These are phyloP conservation scores for Subanguina moxae DNA, from an alignment of 1,140 invertebrate genomes.

Conservation along the genomic window DNA sequence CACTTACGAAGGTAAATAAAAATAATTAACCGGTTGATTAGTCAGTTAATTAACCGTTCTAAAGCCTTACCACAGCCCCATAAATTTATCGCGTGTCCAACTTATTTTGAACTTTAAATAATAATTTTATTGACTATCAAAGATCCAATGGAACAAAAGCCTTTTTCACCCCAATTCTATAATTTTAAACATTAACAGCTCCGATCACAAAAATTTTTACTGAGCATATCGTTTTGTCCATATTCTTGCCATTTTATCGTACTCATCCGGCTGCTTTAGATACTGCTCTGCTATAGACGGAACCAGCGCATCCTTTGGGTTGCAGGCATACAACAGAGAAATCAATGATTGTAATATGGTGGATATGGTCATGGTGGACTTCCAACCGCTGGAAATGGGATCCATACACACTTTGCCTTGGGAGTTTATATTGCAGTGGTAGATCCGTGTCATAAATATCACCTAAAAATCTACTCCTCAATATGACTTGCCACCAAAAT, in stretches of 20 bases:
- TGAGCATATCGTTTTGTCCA: slow-evolving; percentile 36
- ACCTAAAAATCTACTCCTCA: slow-evolving; percentile 20
- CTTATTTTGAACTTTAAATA: too few species aligned
- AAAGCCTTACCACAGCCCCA: too few species aligned
- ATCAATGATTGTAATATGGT: slow-evolving; percentile 21
- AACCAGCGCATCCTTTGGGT: slow-evolving; percentile 27
- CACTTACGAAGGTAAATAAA: too few species aligned
- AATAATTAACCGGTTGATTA: too few species aligned
- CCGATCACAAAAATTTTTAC: slow-evolving; percentile 6
- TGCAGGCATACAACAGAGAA: slow-evolving; percentile 25
- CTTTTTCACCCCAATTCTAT: too few species aligned
- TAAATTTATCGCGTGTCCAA: too few species aligned
- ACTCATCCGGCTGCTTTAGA: slow-evolving; percentile 35
- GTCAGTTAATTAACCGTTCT: too few species aligned
- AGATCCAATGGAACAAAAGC: too few species aligned
- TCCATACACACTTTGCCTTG: slow-evolving; percentile 26
- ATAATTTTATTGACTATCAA: too few species aligned
- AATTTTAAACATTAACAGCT: too few species aligned
- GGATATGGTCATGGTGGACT: slow-evolving; percentile 12
- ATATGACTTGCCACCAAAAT: not conserved
- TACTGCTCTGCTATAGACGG: slow-evolving; percentile 33
- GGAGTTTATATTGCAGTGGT: slow-evolving; percentile 40
- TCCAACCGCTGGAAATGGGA: slow-evolving; percentile 21
- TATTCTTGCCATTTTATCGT: slow-evolving; percentile 35
- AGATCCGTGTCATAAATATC: slow-evolving; percentile 40